Conservation (phyloP, 1,140 invertebrate species). For the Aphaenogaster floridana region DNA sequence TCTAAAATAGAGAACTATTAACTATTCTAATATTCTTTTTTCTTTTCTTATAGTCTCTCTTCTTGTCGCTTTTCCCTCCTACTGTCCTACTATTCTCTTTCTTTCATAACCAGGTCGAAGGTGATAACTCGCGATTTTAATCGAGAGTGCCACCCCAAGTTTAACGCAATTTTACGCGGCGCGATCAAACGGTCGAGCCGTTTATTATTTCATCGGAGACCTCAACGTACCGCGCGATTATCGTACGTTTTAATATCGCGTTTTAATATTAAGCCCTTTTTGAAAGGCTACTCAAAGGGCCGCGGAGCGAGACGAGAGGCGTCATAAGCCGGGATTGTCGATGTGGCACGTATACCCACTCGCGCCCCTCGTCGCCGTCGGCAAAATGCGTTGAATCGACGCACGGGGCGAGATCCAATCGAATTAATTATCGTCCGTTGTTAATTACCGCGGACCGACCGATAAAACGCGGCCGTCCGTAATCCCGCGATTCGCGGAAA, state of each 20-base stretch:
- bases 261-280: slow-evolving; percentile 59
- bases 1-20: slow-evolving; percentile 3
- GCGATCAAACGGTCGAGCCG: slow-evolving; percentile 47
- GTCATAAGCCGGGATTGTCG: slow-evolving; percentile 63
- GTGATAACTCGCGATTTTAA: slow-evolving; percentile 42
- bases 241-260: slow-evolving; percentile 59
- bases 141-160: slow-evolving; percentile 38
- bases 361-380: slow-evolving; percentile 63
- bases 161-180: slow-evolving; percentile 53
- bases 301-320: slow-evolving; percentile 42
- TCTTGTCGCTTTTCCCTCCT: background rate
- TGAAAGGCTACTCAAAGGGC: slow-evolving; percentile 61
- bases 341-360: slow-evolving; percentile 40
- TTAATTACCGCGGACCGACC: slow-evolving; percentile 79
- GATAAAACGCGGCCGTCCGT: slow-evolving; percentile 77
- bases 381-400: slow-evolving; percentile 76
- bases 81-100: background rate
- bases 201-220: slow-evolving; percentile 60
- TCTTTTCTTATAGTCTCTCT: background rate
- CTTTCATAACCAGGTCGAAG: background rate
- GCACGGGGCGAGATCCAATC: slow-evolving; percentile 80
- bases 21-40: background rate
- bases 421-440: slow-evolving; percentile 83
- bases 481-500: slow-evolving; percentile 44
- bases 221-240: slow-evolving; percentile 45